Conservation (phyloP, 2,888 invertebrate genomes). For the Odontocolon sp. region DNA sequence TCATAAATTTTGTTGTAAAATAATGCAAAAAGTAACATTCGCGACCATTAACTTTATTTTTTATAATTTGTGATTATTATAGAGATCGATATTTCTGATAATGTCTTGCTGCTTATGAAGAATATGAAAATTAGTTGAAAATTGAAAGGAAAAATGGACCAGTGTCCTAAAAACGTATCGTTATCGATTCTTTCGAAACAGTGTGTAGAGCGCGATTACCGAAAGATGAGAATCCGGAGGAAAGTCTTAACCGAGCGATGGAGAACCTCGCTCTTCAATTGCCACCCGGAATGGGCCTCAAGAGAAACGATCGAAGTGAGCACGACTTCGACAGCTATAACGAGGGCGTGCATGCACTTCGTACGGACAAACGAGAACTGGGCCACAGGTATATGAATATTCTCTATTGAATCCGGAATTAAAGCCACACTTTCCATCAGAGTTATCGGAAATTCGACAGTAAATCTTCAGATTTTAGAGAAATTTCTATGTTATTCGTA, state of each 20-base stretch:
- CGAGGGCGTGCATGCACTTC: slow-evolving; percentile 69
- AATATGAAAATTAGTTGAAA: neutral
- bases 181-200: slow-evolving; percentile 50
- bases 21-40: no score
- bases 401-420: neutral
- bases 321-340: slow-evolving; percentile 76
- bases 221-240: slow-evolving; percentile 61
- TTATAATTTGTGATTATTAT: no score
- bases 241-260: slow-evolving; percentile 62
- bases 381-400: slow-evolving; percentile 76
- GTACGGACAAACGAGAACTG: slow-evolving; percentile 77
- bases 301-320: slow-evolving; percentile 74
- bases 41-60: no score
- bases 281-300: slow-evolving; percentile 61
- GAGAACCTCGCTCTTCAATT: slow-evolving; percentile 60
- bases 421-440: no score
- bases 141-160: neutral
- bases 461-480: no score
- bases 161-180: slow-evolving; percentile 18
- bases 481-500: no score
- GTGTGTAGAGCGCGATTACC: slow-evolving; percentile 65
- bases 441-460: no score
- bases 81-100: slow-evolving; percentile 32
- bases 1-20: no score
- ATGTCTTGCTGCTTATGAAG: neutral